Evolutionary conservation across 2,797 vertebrate genomes (phyloP), one percentile per base, ranked within the genome.

Genomic region (Buceros bicornis): DNA sequence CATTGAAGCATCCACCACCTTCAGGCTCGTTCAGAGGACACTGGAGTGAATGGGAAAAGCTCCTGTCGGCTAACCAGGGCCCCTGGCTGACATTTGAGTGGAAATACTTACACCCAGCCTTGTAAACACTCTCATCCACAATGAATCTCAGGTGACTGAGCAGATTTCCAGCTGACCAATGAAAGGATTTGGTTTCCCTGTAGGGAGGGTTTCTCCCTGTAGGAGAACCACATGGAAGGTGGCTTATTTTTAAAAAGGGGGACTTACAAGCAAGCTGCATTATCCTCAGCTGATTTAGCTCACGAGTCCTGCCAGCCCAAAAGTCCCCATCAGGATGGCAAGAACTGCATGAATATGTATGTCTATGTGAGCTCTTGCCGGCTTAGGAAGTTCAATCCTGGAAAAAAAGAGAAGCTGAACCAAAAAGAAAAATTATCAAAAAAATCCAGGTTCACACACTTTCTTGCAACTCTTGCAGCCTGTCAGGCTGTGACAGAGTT

Each of bases 161-260:
- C 69, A 87, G 86, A 77, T 92, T 95, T 93, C 91, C 92, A 95
- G 86, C 92, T 92, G 94, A 64, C 69, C 82, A 76, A 29, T 3
- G 3, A 42, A 76, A 76, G 73, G 78, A 81, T 91, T 89, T 89
- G 35, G 78, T 48, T 48, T 48, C 48, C 9, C 20, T 40, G 37
- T 33, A 33, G 33, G 33, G 33, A 33, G 33, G 37, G 37, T 95
- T 95, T 91, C 89, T 28, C 12, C 67, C 7, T 72, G 73, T 77
- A 64, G 82, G 78, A 92, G 86, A 94, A 90, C 15, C 82, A 73
- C 65, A 47, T 61, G 79, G 79, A 87, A 84, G 51, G 56, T 0
- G 0, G 17, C 42, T 65, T 90, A 84, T 90, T 94, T 95, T 94
- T 90, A 92, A 94, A 64, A 77, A 87, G 79, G 35, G 65, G 11